Percentiles rank a stretch among this genome's conserved stretches.
These are phyloP conservation scores for Scaptomyza flava DNA, from an alignment of 2,888 invertebrate species.

Conservation along the genomic window DNA sequence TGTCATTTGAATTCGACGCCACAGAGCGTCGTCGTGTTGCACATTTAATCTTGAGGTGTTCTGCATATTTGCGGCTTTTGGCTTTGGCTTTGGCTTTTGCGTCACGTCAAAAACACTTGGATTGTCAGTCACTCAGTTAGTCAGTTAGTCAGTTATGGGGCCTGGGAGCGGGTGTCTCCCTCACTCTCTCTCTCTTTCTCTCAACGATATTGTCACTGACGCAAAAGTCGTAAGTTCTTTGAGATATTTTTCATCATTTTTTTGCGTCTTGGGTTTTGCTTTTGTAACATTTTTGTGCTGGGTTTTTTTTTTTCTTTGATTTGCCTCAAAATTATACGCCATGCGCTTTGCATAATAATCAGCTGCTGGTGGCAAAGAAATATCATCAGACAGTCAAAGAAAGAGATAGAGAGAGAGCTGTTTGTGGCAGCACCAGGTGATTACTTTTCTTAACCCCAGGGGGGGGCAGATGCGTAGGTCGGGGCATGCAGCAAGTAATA, in stretches of 20 bases:
- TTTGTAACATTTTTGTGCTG: constrained; percentile 30
- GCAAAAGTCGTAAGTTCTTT: constrained; percentile 55
- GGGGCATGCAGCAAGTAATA: constrained; percentile 23
- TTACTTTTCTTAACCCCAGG: constrained; percentile 48
- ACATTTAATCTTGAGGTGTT: constrained; percentile 75
- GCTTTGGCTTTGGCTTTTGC: constrained; percentile 17
- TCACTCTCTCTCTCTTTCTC: background rate
- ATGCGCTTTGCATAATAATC: constrained; percentile 75
- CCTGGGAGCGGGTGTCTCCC: constrained; percentile 12
- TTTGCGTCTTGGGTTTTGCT: constrained; percentile 8
- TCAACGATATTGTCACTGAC: constrained; percentile 44
- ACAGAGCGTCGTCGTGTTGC: constrained; percentile 52
- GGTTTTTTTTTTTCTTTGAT: constrained; percentile 38
- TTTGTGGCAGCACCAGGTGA: constrained; percentile 41
- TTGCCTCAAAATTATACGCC: constrained; percentile 62
- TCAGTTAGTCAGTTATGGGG: constrained; percentile 19
- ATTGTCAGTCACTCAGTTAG: constrained; percentile 52
- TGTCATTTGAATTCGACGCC: constrained; percentile 63
- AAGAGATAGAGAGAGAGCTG: background rate
- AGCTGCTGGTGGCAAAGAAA: constrained; percentile 44
- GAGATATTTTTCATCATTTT: constrained; percentile 28
- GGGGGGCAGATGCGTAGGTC: background rate
- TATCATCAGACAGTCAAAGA: background rate
- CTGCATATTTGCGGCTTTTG: constrained; percentile 70
- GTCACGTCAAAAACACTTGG: constrained; percentile 71